phyloP scores from a whole-genome alignment of 2,113 vertebrate species.

The Corythaixoides concolor region DNA sequence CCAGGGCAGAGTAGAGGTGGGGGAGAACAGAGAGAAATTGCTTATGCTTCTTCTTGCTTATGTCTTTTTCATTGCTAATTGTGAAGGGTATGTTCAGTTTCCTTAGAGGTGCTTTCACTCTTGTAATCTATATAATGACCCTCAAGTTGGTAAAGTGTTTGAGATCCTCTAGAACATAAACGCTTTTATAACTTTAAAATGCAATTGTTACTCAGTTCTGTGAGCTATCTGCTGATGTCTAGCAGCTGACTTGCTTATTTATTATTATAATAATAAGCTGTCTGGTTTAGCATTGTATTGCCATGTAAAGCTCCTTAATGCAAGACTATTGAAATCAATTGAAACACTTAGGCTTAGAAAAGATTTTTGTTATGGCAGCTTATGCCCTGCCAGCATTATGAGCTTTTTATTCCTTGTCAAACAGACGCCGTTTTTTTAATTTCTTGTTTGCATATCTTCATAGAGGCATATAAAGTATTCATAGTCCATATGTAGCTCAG shows the following conservation, averaged over 20 bases:
- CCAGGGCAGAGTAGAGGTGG: too few relatives aligned
- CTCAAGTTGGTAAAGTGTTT: background rate
- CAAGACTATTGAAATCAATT: background rate
- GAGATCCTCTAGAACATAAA: background rate
- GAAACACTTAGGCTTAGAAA: background rate
- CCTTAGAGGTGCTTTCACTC: background rate
- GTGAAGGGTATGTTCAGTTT: background rate
- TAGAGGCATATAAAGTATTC: background rate
- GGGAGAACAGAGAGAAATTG: background rate
- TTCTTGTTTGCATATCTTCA: background rate
- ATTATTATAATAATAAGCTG: background rate
- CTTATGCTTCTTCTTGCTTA: background rate
- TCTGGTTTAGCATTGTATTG: background rate
- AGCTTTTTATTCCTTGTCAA: background rate
- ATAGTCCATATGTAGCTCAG: background rate
- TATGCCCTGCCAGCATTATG: background rate
- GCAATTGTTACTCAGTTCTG: background rate
- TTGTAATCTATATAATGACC: background rate
- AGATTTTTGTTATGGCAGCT: fast-evolving
- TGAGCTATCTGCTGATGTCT: background rate
- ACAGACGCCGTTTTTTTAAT: background rate
- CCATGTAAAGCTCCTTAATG: background rate
- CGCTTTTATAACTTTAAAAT: background rate
- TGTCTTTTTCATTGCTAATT: background rate
- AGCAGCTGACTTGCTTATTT: background rate